Evolutionary conservation across 53 echinoderm and acorn worm species (phyloP).

Genomic region (Glandiceps talaboti): DNA sequence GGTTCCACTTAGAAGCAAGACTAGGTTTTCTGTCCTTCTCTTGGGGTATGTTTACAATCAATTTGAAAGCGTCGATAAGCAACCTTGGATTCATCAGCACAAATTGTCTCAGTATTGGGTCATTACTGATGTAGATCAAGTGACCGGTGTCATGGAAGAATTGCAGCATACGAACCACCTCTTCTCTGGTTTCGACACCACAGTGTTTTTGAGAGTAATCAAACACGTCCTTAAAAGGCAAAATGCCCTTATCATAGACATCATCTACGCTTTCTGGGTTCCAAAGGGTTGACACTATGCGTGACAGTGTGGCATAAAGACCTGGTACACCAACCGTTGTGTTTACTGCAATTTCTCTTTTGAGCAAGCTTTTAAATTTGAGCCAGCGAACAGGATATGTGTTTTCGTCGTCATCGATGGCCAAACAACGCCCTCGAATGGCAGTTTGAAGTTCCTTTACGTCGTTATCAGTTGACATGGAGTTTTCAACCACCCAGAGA

Average conservation of each 20-base stretch:
- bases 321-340: too few species aligned
- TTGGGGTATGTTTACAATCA: constrained; percentile 6
- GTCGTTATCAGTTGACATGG: background rate
- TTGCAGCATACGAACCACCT: background rate
- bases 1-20: background rate
- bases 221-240: background rate
- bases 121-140: constrained; percentile 11
- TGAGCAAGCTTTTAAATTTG: too few species aligned
- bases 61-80: constrained; percentile 22
- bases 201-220: background rate
- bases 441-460: background rate
- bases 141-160: background rate
- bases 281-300: too few species aligned
- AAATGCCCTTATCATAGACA: too few species aligned
- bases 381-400: background rate
- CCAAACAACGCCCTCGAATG: background rate
- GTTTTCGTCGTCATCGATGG: background rate
- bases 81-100: constrained; percentile 15
- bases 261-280: too few species aligned
- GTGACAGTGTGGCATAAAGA: too few species aligned
- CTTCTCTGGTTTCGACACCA: background rate
- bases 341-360: too few species aligned
- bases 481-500: background rate
- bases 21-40: background rate
- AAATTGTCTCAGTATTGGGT: constrained; percentile 21